Base-by-base conservation (phyloP, 2,113 vertebrate species). In the Pomatorhinus ruficollis region DNA sequence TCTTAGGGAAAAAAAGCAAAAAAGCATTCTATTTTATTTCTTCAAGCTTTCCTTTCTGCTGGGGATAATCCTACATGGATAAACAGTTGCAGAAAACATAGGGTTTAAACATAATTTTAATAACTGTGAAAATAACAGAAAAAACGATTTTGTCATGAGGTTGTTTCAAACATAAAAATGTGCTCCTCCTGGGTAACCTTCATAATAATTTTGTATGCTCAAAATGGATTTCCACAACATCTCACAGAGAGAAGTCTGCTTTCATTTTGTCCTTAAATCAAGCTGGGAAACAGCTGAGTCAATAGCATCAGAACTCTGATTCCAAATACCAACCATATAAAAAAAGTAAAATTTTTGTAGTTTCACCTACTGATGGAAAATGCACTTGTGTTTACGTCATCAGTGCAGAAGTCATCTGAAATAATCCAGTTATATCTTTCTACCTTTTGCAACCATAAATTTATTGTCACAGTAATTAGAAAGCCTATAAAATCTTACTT, bases 1-100 rank as follows among this genome's bases (percentile, higher is more conserved):
- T 25, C 6, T 57, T 25, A 69, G 23, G 2, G 7, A 18, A 57
- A 49, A 70, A 39, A 7, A 1, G 0, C 0, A 22, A 27, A 42
- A 21, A 65, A 15, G 0, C 3, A 53, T 37, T 42, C 24, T 25
- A 65, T 9, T 88, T 85, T 85, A 64, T 16, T 78, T 54, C n/a
- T 61, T 82, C 19, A 30, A 21, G 22, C 19, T 69, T 76, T 91
- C 18, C 20, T 30, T 90, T 56, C 49, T 79, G 31, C 15, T 76
- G 15, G 8, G 54, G 20, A 84, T 84, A 74, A 76, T 53, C 44
- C 54, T 72, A 69, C 4, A 37, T 5, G 15, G 68, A 83, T 66
- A 50, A 83, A 89, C 17, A 77, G 19, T 0, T 56, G 49, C 37
- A 76, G 28, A 69, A 83, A 88, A 17, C 14, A 42, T 0, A 90